Evolutionary conservation across 2,888 invertebrate genomes (phyloP), one percentile per base, ranked within the genome.

Genomic region (Odontomyia ornata): DNA sequence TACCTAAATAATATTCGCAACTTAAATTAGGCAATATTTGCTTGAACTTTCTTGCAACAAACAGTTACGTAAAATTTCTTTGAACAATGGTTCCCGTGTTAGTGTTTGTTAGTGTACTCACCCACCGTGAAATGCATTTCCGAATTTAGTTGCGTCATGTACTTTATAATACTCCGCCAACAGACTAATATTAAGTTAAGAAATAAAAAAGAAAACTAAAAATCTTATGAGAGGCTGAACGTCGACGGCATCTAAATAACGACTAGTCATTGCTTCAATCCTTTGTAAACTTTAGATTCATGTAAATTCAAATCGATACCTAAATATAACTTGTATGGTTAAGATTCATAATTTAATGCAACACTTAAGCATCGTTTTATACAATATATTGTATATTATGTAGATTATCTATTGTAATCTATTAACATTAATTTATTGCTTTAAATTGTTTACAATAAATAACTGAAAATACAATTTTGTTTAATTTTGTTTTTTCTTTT

Each of bases 181-280:
- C 36, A 36, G 9, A 36, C 9, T 36, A 36, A 36, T 3, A 5
- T 36, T 36, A 36, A 36, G 36, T 9, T 5, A 36, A 36, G 36
- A 36, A 36, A 36, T 9, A 36, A 36, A 36, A 36, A 36, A 36
- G 36, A 36, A 36, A 9, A 36, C 3, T 5, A 36, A 36, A 36
- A 9, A n/a, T 52, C 52, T 52, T 52, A 52, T 9, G 25, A 69
- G 69, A 69, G 69, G 69, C 69, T 69, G 69, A 25, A 47, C 43
- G 25, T 69, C 18, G 46, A 21, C 21, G 46, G 69, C 69, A 52
- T 52, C 52, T 52, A 52, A 52, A n/a, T 52, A 52, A 52, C 52
- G 52, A 52, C 52, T 52, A 52, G 52, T 52, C 52, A 52, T 52
- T 52, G 52, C 52, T 52, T 18, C 52, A 52, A 52, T 52, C 52